A percentile compares a stretch with the other conserved stretches of the same genome.
Evolutionary conservation across 2,888 invertebrate genomes (phyloP).

Genomic region (Rugalucina vietnamica): DNA sequence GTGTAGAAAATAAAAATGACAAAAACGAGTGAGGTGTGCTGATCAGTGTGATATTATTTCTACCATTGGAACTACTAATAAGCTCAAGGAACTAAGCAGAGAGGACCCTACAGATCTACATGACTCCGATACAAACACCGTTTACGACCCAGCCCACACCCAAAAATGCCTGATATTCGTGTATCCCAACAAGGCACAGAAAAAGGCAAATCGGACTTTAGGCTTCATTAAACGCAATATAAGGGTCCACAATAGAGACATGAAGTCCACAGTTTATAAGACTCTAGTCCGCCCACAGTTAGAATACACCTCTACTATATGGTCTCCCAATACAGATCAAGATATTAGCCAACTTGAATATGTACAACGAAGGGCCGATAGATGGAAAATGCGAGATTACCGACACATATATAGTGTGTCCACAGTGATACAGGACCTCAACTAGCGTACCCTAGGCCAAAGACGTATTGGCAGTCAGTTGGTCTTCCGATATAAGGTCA

Average conservation of each 20-base stretch:
- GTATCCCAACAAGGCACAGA: too few species aligned
- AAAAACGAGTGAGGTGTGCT: too few species aligned
- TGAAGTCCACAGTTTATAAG: background rate
- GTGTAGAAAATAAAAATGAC: too few species aligned
- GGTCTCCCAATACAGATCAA: background rate
- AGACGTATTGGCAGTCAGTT: background rate
- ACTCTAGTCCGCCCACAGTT: background rate
- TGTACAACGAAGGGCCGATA: background rate
- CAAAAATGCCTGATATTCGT: too few species aligned
- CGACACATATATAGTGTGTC: background rate
- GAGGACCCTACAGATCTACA: too few species aligned
- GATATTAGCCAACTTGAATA: background rate
- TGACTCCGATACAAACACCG: too few species aligned
- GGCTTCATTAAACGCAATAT: background rate
- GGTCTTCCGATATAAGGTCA: background rate
- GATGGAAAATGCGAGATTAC: background rate
- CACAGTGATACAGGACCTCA: background rate
- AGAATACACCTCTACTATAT: background rate
- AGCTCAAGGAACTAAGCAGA: too few species aligned
- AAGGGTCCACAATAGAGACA: background rate
- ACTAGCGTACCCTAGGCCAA: background rate
- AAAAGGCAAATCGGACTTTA: background rate
- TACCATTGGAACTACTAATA: too few species aligned
- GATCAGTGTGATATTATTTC: too few species aligned
- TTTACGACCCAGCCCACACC: too few species aligned